Base-by-base conservation (phyloP, 2,113 vertebrate genomes). In the Martes martes region DNA sequence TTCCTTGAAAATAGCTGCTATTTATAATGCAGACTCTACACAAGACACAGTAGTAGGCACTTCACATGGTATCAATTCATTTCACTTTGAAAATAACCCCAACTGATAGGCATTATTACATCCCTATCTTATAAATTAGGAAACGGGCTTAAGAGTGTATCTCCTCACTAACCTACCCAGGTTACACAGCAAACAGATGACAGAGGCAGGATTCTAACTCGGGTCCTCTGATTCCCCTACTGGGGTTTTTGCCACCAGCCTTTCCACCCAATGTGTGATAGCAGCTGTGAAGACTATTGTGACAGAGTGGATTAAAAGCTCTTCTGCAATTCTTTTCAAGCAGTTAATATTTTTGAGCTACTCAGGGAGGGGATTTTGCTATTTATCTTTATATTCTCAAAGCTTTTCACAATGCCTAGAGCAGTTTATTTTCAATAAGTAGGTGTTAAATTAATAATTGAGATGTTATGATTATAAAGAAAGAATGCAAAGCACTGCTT, bases 1-100 rank as follows among this genome's bases (percentile, higher is more conserved):
- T 94, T 95, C 57, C 36, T 79, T 91, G 50, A 95, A 93, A 95
- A 95, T 23, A 71, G 69, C 76, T 97, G 39, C 69, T 92, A 33
- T 88, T 87, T 84, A 28, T 88, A 81, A 95, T 31, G 19, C 3
- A 11, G 13, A 69, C 23, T 82, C 83, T 47, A 18, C 10, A 11
- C 11, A 89, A 81, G 8, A 52, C 45, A 79, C 31, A 63, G 39
- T 86, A 31, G 79, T 83, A 65, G 65, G 36, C n/a, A 80, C 42
- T 42, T 88, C 50, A 74, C 21, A 71, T 82, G 50, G 5, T 80
- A 92, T 42, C 19, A 81, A 65, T 95, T 57, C 18, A 93, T 74
- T 76, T 59, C 57, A 76, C 78, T 92, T 28, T 73, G 76, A 81
- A 11, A 86, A 31, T 65, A 89, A 91, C 24, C 10, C 11, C 57